phyloP scores from a whole-genome alignment of 2,797 vertebrate genomes.

The Ammospiza maritima region DNA sequence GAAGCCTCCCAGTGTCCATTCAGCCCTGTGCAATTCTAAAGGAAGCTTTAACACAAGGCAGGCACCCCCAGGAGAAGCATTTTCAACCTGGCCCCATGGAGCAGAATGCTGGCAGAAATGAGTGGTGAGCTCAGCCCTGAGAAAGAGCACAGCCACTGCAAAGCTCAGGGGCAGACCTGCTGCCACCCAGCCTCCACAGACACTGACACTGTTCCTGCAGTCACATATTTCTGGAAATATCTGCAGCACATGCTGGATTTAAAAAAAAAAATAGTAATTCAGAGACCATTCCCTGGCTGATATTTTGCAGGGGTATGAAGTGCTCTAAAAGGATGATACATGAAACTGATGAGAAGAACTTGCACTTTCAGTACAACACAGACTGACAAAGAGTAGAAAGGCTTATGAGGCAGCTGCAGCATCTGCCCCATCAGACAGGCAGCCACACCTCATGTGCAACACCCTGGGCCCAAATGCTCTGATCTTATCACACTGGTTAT shows the following conservation, averaged over 20 bases:
- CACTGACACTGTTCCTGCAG: background rate
- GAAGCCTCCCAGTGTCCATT: background rate
- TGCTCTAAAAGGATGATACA: background rate
- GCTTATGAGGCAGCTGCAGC: background rate
- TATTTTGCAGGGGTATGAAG: background rate
- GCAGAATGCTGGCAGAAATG: background rate
- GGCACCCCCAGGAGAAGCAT: background rate
- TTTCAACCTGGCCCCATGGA: accelerated
- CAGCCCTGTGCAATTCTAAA: background rate
- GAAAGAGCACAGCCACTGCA: background rate
- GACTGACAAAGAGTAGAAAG: background rate
- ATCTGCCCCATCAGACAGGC: background rate
- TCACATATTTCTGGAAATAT: background rate
- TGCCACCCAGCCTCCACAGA: background rate
- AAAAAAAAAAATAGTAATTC: background rate
- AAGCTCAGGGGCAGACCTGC: background rate
- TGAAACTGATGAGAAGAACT: background rate
- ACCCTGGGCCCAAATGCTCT: background rate
- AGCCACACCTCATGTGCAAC: background rate
- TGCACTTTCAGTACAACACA: background rate
- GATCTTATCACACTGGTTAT: background rate
- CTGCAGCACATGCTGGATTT: background rate
- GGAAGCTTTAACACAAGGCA: background rate
- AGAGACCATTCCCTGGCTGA: background rate
- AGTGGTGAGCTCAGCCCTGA: background rate